These are phyloP conservation scores for Zosterops lateralis DNA, from an alignment of 2,113 vertebrate species.

Conservation along the genomic window DNA sequence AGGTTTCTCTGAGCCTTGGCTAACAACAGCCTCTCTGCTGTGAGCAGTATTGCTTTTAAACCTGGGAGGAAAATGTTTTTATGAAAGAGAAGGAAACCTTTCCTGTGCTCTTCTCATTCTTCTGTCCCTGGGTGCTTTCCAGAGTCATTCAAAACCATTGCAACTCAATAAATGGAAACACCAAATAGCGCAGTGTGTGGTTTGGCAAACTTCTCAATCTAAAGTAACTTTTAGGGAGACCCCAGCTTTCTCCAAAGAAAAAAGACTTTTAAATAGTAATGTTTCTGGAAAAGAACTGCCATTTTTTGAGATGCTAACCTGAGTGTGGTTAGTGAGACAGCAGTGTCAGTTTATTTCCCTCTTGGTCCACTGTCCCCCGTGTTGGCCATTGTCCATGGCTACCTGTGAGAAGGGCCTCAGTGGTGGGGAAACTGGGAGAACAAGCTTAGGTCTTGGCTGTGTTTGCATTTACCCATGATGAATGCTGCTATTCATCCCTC, in stretches of 20 bases:
- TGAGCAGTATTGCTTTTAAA: not conserved
- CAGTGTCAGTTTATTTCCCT: not conserved
- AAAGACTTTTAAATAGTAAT: not conserved
- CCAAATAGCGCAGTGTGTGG: not conserved
- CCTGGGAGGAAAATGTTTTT: not conserved
- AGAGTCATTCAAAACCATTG: not conserved
- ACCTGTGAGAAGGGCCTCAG: not conserved
- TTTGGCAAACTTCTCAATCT: not conserved
- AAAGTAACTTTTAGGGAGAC: not conserved
- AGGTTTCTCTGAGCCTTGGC: not conserved
- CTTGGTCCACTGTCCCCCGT: accelerated
- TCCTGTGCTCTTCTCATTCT: not conserved
- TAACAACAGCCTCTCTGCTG: not conserved
- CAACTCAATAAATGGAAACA: not conserved
- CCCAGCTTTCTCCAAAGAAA: not conserved
- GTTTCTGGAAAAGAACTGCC: not conserved
- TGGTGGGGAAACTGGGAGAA: not conserved
- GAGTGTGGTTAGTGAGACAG: not conserved
- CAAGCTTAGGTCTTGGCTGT: not conserved
- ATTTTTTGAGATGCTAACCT: not conserved
- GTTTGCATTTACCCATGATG: not conserved
- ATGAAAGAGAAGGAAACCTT: not conserved
- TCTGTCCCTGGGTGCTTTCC: not conserved
- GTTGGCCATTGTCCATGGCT: not conserved
- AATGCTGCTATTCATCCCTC: not conserved